A percentile compares a stretch with the other conserved stretches of the same genome.
phyloP scores from a whole-genome alignment of 1,140 invertebrate species.

The Eulimnadia texana region DNA sequence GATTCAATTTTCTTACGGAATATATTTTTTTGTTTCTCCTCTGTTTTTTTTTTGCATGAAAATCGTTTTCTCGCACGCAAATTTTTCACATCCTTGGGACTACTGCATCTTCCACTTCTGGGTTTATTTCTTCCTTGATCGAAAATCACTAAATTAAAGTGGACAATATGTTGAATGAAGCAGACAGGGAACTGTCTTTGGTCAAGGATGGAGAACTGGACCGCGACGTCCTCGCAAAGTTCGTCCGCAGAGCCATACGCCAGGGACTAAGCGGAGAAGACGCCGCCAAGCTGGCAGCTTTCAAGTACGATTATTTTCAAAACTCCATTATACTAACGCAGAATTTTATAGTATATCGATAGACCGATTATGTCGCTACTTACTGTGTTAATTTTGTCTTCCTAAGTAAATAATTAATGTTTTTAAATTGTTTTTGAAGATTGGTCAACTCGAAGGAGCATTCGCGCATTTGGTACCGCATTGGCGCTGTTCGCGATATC shows the following conservation, averaged over 20 bases:
- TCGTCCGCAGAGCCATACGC: slow-evolving; percentile 40
- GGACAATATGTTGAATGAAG: slow-evolving; percentile 28
- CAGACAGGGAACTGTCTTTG: slow-evolving; percentile 25
- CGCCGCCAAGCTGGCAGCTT: slow-evolving; percentile 40
- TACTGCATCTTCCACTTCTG: no score
- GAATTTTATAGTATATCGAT: not conserved
- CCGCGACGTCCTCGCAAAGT: slow-evolving; percentile 33
- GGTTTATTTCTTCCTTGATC: no score
- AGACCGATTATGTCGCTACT: no score
- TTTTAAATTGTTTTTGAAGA: slow-evolving; percentile 22
- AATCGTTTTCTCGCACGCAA: no score
- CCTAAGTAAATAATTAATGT: no score
- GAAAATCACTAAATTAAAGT: slow-evolving; percentile 20
- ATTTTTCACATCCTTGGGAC: no score
- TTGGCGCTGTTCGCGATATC: slow-evolving; percentile 39
- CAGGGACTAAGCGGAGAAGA: slow-evolving; percentile 41
- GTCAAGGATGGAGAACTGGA: slow-evolving; percentile 34
- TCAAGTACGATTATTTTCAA: slow-evolving; percentile 28
- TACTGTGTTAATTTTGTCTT: no score
- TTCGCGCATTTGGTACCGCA: slow-evolving; percentile 42
- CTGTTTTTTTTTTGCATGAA: no score
- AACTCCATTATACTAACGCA: not conserved
- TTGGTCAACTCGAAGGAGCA: slow-evolving; percentile 38
- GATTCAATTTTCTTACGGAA: slow-evolving; percentile 4
- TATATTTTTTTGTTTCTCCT: slow-evolving; percentile 7